Evolutionary conservation across 2,888 invertebrate species (phyloP), one percentile per base, ranked within the genome.

Genomic region (Notodonta ziczac): DNA sequence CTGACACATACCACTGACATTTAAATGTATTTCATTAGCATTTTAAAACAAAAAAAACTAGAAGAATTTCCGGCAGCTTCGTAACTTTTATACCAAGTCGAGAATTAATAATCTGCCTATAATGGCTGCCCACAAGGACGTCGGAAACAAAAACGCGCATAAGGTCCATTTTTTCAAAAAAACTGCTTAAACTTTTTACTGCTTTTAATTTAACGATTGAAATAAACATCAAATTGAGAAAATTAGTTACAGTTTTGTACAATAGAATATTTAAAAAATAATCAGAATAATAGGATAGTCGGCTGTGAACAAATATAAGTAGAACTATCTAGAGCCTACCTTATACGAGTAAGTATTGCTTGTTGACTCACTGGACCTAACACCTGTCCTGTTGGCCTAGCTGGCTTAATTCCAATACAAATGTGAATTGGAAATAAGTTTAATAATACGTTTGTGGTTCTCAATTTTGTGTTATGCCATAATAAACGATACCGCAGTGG

Each of bases 341-440:
- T 35, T 35, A 35, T 24, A 24, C 24, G 24, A 24, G 24, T 59
- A 60, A n/a, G 40, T 55, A 55, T 57, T 60, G 42, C 7, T 69
- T 67, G 65, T 69, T 65, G 62, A 65, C 60, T 72, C 69, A 72
- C 56, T 56, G 54, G 61, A n/a, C 53, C 42, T 53, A 54, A 57
- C 60, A 67, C 60, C 60, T 67, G 63, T 67, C 35, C 40, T 57
- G 48, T 52, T 52, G 40, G 35, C 44, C 52, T 56, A 12, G 39
- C 39, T 9, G 8, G 24, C 40, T 55, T 52, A 55, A 48, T 54
- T 12, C 2, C 46, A 54, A 58, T 57, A 32, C 32, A 44, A 51
- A 44, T 52, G 42, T 5, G 5, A 24, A 16, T 50, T 14, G 9
- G 24, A 39, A 55, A 40, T 55, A 55, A 55, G 40, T 55, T 12